Percentiles rank a stretch among this genome's conserved stretches.
Conservation (phyloP, 1,140 invertebrate genomes). For the Lanistes nyassanus region DNA sequence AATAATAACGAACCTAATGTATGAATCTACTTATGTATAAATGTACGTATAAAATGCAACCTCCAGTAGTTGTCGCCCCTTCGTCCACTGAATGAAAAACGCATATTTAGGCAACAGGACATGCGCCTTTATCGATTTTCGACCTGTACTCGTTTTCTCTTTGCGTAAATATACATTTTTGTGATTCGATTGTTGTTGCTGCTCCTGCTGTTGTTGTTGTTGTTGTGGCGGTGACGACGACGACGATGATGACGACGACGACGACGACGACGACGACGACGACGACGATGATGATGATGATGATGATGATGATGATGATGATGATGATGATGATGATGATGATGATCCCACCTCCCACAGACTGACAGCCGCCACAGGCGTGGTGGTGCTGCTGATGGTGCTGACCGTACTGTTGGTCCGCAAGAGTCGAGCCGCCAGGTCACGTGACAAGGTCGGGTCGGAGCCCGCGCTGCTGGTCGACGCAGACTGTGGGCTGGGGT, state of each 20-base stretch:
- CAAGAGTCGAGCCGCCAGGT: not conserved
- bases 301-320: slow-evolving; percentile 17
- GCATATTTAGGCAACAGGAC: no score
- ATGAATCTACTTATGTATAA: no score
- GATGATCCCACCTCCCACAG: not conserved
- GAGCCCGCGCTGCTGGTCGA: no score
- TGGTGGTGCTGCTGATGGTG: not conserved
- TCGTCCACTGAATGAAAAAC: no score
- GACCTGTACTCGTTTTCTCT: not conserved
- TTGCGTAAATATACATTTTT: slow-evolving; percentile 1
- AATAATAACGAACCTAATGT: no score
- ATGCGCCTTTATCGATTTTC: no score
- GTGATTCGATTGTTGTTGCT: not conserved
- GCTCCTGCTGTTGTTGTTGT: slow-evolving; percentile 1
- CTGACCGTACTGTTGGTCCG: no score
- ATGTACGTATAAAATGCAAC: no score
- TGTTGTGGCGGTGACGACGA: not conserved
- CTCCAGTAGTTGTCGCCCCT: no score
- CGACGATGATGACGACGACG: slow-evolving; percentile 5
- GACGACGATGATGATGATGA: slow-evolving; percentile 15
- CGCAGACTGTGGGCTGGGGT: no score
- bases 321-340: slow-evolving; percentile 20
- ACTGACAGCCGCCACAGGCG: not conserved
- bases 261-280: not conserved
- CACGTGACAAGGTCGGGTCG: not conserved